Conservation (phyloP, 2,797 vertebrate genomes). For the Gila robusta region DNA sequence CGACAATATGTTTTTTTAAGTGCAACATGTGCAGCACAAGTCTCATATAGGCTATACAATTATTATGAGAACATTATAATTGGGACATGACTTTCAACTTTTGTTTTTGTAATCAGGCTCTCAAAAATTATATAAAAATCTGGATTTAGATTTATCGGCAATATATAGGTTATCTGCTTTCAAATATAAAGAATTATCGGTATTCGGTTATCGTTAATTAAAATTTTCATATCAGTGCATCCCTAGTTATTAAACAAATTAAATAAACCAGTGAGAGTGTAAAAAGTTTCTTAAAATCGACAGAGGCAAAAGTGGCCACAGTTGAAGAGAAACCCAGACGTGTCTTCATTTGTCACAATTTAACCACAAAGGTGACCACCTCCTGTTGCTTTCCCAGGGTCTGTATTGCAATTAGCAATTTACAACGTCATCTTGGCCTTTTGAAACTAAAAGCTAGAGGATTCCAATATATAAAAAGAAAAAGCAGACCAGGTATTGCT, state of each 20-base stretch:
- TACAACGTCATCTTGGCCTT: neutral
- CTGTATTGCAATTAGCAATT: slow-evolving; percentile 48
- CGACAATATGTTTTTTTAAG: no score
- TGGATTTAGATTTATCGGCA: neutral
- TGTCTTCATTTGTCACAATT: slow-evolving; percentile 20
- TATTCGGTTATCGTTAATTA: no score
- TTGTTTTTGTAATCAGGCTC: neutral
- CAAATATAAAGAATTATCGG: neutral
- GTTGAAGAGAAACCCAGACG: neutral
- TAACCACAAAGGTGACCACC: slow-evolving; percentile 49
- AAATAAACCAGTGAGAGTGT: neutral
- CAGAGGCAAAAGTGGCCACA: neutral
- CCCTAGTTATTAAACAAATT: neutral
- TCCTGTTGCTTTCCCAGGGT: slow-evolving; percentile 45
- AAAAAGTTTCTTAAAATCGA: neutral
- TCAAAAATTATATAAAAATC: neutral
- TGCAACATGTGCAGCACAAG: neutral
- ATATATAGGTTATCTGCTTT: neutral
- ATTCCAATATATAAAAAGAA: neutral
- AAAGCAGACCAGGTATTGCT: slow-evolving; percentile 28
- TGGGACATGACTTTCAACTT: neutral
- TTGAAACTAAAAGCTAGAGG: slow-evolving; percentile 20
- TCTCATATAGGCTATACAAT: no score
- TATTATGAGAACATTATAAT: no score
- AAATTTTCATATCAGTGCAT: neutral